phyloP scores from a whole-genome alignment of 2,797 vertebrate species.

The Rallus crepitans region DNA sequence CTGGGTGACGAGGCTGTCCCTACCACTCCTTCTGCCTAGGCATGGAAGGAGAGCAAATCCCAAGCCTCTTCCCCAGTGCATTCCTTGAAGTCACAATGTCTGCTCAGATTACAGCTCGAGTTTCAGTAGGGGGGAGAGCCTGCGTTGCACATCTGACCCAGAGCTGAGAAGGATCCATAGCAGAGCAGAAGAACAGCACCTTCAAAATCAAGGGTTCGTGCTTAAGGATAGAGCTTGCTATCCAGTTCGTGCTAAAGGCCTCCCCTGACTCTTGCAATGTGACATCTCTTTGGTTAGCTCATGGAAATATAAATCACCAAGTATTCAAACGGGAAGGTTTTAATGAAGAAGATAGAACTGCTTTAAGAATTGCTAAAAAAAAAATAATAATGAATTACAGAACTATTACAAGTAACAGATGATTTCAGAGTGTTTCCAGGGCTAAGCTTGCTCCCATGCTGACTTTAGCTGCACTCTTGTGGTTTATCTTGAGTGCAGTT shows the following conservation, averaged over 20 bases:
- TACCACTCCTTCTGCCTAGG: not conserved
- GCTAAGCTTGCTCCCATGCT: slow-evolving; percentile 55
- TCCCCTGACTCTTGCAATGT: not conserved
- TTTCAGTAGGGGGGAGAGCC: not conserved
- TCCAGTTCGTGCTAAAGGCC: not conserved
- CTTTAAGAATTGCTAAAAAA: slow-evolving; percentile 32
- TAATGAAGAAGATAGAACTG: slow-evolving; percentile 53
- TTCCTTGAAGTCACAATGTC: not conserved
- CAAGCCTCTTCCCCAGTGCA: not conserved
- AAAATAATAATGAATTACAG: not conserved
- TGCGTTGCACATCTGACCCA: not conserved
- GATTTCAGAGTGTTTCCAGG: slow-evolving; percentile 47
- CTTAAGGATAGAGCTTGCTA: not conserved
- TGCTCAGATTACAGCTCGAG: not conserved
- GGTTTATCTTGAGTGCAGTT: slow-evolving; percentile 59
- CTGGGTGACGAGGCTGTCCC: not conserved
- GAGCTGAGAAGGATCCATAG: not conserved
- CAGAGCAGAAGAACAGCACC: not conserved
- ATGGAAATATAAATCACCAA: slow-evolving; percentile 27
- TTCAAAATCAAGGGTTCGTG: not conserved
- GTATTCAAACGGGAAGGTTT: slow-evolving; percentile 49
- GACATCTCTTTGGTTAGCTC: slow-evolving; percentile 10
- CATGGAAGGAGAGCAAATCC: not conserved
- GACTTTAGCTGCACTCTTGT: slow-evolving; percentile 61
- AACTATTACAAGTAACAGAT: slow-evolving; percentile 66